These are phyloP conservation scores for Xenentodon cancila DNA, from an alignment of 2,797 vertebrate species.

Conservation along the genomic window DNA sequence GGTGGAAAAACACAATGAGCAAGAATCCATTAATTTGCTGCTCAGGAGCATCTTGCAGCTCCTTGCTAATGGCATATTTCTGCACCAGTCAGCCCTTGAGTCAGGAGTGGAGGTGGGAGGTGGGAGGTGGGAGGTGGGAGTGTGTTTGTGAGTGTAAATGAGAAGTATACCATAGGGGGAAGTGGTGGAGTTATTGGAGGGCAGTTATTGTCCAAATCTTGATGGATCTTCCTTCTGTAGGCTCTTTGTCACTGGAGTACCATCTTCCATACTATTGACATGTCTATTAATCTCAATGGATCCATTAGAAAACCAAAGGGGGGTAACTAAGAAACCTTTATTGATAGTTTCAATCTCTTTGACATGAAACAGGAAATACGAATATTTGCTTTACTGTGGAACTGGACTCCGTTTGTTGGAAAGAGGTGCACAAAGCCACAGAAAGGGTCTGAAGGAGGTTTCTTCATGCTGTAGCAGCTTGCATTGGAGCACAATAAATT, in stretches of 20 bases:
- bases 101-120: constrained; percentile 39
- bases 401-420: constrained; percentile 20
- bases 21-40: constrained; percentile 49
- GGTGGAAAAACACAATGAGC: constrained; percentile 26
- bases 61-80: constrained; percentile 45
- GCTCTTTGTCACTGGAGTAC: constrained; percentile 7
- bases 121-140: constrained; percentile 25
- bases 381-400: not conserved
- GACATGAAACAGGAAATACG: constrained; percentile 22
- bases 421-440: constrained; percentile 28
- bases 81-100: constrained; percentile 39
- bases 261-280: constrained; percentile 33
- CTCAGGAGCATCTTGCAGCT: constrained; percentile 40
- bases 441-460: constrained; percentile 21
- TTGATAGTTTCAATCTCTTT: constrained; percentile 43
- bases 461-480: constrained; percentile 24
- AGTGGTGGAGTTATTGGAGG: not conserved
- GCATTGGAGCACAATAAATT: constrained; percentile 41
- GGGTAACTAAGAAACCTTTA: constrained; percentile 39
- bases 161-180: constrained; percentile 5
- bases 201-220: constrained; percentile 26
- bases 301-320: constrained; percentile 35
- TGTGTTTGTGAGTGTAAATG: constrained; percentile 15
- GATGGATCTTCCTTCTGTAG: constrained; percentile 36
- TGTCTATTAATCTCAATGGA: constrained; percentile 45